These are phyloP conservation scores for Rhynchotus rufescens DNA, from an alignment of 2,797 vertebrate genomes.

Conservation along the genomic window DNA sequence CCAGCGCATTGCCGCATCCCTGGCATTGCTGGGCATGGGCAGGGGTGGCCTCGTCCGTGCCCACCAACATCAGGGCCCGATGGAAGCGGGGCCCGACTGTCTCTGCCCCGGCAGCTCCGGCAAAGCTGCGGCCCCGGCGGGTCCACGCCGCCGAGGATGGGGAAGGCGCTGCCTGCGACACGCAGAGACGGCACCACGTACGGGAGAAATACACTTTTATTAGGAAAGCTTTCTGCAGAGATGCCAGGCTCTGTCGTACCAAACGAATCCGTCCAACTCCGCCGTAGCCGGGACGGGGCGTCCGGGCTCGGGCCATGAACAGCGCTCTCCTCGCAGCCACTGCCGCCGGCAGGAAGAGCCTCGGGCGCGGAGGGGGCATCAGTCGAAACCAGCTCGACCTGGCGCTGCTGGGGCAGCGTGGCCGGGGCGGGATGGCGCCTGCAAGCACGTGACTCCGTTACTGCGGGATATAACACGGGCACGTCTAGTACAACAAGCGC, in stretches of 20 bases:
- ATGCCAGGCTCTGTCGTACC: conserved; percentile 59
- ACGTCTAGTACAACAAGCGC: conserved; percentile 88
- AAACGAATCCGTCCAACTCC: neutral
- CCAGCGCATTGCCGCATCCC: too few relatives aligned
- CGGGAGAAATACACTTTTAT: conserved; percentile 67
- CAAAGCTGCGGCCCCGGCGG: neutral
- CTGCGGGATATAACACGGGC: conserved; percentile 77
- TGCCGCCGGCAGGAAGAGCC: neutral
- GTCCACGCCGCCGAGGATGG: neutral
- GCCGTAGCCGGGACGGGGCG: neutral
- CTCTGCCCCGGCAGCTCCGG: neutral
- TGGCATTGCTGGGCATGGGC: too few relatives aligned
- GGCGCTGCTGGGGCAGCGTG: neutral
- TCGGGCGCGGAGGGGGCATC: neutral
- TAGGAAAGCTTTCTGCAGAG: conserved; percentile 64
- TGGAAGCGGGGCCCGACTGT: neutral
- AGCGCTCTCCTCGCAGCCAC: neutral
- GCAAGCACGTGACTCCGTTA: conserved; percentile 85
- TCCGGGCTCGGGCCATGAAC: neutral
- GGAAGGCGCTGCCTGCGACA: rapidly evolving
- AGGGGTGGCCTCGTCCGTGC: neutral
- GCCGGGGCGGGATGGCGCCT: neutral
- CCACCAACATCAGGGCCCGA: too few relatives aligned
- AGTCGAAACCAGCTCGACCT: conserved; percentile 73
- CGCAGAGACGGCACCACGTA: neutral